Conservation (phyloP, 2,113 vertebrate species). For the Malurus melanocephalus region DNA sequence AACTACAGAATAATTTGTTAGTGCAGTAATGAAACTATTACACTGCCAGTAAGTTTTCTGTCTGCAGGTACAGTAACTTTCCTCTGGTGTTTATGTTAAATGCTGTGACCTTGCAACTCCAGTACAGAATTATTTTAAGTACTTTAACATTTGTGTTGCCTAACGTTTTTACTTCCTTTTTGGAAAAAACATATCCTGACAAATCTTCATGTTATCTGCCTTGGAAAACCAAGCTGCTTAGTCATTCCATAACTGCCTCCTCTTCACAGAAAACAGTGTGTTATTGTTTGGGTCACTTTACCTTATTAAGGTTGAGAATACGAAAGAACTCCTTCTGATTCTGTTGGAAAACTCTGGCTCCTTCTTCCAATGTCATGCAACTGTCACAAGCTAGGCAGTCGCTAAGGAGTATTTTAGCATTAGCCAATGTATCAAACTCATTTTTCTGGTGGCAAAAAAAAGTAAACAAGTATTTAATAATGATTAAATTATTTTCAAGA, state of each 20-base stretch:
- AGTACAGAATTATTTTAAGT: not conserved
- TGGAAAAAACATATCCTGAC: not conserved
- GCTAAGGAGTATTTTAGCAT: slow-evolving; percentile 84
- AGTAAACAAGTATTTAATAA: not conserved
- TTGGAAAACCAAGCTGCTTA: slow-evolving; percentile 2
- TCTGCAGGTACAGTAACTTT: not conserved
- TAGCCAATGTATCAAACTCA: slow-evolving; percentile 72
- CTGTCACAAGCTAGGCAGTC: slow-evolving; percentile 92
- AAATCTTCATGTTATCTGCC: not conserved
- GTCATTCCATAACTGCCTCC: not conserved
- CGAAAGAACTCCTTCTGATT: slow-evolving; percentile 83
- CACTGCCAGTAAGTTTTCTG: not conserved
- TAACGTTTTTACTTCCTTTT: not conserved
- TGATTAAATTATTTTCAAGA: not conserved
- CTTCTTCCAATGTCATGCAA: slow-evolving; percentile 87
- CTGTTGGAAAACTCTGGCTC: slow-evolving; percentile 85
- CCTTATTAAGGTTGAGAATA: slow-evolving; percentile 89
- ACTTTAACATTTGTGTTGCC: not conserved
- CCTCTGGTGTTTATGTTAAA: not conserved
- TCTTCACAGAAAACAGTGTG: not conserved
- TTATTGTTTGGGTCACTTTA: slow-evolving; percentile 42
- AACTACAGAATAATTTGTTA: not conserved
- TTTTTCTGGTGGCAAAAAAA: slow-evolving; percentile 62
- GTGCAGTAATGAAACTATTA: not conserved
- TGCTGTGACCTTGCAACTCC: not conserved